Conservation (phyloP, 2,113 vertebrate species). For the Tachycineta bicolor region DNA sequence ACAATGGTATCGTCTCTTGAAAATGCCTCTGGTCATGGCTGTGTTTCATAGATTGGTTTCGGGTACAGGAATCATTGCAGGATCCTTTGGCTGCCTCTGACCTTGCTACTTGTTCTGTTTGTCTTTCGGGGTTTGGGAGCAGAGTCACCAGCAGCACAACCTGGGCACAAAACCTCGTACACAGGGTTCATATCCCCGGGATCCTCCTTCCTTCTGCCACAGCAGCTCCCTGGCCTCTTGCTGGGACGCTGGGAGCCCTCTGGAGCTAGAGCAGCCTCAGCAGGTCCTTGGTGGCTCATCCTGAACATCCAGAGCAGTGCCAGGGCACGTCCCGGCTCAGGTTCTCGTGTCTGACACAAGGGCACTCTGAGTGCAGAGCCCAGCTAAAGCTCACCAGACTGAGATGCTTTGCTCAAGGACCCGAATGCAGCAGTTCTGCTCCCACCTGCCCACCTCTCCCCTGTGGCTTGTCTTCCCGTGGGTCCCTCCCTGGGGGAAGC, state of each 20-base stretch:
- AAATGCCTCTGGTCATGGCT: not conserved
- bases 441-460: not conserved
- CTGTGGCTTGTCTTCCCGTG: not conserved
- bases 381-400: not conserved
- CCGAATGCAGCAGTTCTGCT: not conserved
- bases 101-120: not conserved
- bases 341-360: accelerated
- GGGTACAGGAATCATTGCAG: not conserved
- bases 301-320: not conserved
- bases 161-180: not conserved
- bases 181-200: accelerated
- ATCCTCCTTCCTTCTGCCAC: accelerated
- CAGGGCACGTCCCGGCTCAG: not conserved
- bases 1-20: not conserved
- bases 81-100: not conserved
- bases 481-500: not conserved
- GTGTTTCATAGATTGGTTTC: not conserved
- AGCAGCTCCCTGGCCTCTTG: not conserved
- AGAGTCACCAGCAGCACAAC: not conserved
- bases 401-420: not conserved
- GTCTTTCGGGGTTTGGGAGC: not conserved
- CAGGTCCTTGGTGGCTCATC: not conserved
- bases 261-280: not conserved
- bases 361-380: not conserved
- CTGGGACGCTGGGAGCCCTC: not conserved